phyloP scores from a whole-genome alignment of 1,140 invertebrate species.

The Drosophila bipectinata region DNA sequence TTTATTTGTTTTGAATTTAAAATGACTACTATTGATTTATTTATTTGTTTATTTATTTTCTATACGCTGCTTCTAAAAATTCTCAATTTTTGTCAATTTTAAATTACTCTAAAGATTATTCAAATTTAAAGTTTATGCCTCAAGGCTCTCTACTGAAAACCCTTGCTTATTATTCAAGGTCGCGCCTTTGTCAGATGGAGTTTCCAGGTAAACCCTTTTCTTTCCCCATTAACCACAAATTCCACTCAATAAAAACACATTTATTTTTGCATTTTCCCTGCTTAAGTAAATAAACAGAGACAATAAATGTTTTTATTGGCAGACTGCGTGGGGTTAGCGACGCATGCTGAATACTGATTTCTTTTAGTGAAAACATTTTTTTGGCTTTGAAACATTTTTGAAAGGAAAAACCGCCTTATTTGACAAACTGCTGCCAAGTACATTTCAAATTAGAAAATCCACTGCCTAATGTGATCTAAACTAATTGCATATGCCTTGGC shows the following conservation, averaged over 20 bases:
- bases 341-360: constrained; percentile 41
- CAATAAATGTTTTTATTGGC: constrained; percentile 46
- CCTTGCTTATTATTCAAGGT: constrained; percentile 1
- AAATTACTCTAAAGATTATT: neutral
- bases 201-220: constrained; percentile 15
- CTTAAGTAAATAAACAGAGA: constrained; percentile 32
- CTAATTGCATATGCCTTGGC: constrained; percentile 9
- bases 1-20: neutral
- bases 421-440: neutral
- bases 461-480: constrained; percentile 2
- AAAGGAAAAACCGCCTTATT: neutral
- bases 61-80: too few relatives aligned
- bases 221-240: constrained; percentile 29
- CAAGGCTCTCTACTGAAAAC: neutral
- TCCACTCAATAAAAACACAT: constrained; percentile 43
- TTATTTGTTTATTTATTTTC: too few relatives aligned
- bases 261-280: constrained; percentile 30
- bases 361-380: constrained; percentile 41
- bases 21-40: too few relatives aligned
- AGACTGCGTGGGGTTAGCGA: constrained; percentile 23
- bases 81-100: too few relatives aligned
- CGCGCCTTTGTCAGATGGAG: too few relatives aligned
- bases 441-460: neutral
- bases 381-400: constrained; percentile 32
- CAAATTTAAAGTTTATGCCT: neutral